Evolutionary conservation across 2,888 invertebrate genomes (phyloP).

Genomic region (Drosophila pseudotalamancana): DNA sequence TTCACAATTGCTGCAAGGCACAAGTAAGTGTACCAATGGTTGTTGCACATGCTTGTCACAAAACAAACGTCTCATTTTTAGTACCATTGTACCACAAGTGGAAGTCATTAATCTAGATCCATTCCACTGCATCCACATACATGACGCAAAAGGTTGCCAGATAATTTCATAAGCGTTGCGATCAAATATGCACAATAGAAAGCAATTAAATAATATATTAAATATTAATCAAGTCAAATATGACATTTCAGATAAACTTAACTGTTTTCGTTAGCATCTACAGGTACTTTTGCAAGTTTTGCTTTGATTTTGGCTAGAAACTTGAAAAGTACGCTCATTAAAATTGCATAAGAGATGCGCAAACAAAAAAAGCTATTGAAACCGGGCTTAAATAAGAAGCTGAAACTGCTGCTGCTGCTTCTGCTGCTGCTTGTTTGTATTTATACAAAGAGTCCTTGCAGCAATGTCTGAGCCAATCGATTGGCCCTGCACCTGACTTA

Average conservation of each 20-base stretch:
- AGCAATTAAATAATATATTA: background rate
- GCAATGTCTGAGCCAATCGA: background rate
- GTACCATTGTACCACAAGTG: too few relatives aligned
- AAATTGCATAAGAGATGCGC: constrained; percentile 37
- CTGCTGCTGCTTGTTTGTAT: background rate
- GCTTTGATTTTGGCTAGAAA: constrained; percentile 8
- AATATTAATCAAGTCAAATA: background rate
- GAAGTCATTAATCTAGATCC: too few relatives aligned
- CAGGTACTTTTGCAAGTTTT: background rate
- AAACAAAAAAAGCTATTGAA: background rate
- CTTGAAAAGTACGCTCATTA: constrained; percentile 30
- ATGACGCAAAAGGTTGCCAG: too few relatives aligned
- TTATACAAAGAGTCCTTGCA: background rate
- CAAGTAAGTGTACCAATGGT: too few relatives aligned
- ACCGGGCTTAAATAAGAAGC: constrained; percentile 4
- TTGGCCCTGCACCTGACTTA: constrained; percentile 23
- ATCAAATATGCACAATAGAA: too few relatives aligned
- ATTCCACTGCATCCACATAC: too few relatives aligned
- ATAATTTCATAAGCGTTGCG: too few relatives aligned
- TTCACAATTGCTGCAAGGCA: too few relatives aligned
- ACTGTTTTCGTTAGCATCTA: background rate
- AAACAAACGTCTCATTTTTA: too few relatives aligned
- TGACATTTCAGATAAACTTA: background rate
- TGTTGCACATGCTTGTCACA: too few relatives aligned
- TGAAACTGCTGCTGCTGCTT: too few relatives aligned